These are phyloP conservation scores for Rattus rattus DNA, from an alignment of 2,113 vertebrate genomes.

Conservation along the genomic window DNA sequence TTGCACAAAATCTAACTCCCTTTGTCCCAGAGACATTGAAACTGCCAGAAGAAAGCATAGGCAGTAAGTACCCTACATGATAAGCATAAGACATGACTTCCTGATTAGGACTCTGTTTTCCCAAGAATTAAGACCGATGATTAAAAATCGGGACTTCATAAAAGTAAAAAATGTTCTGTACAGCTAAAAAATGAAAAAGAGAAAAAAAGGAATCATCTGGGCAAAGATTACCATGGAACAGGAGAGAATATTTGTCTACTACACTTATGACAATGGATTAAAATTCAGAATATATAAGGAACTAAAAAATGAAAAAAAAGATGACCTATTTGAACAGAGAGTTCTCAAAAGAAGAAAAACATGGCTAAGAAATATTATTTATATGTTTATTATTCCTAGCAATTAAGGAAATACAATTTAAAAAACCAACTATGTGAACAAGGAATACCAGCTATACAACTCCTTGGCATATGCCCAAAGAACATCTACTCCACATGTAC, in stretches of 20 bases:
- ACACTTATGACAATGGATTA: background rate
- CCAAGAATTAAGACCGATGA: background rate
- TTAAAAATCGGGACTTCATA: background rate
- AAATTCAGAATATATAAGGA: background rate
- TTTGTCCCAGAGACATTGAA: background rate
- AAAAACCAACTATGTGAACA: background rate
- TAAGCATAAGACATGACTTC: background rate
- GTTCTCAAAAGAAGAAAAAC: background rate
- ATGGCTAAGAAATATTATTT: background rate
- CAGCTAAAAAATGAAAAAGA: background rate
- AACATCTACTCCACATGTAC: background rate
- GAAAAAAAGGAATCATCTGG: background rate
- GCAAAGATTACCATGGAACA: background rate
- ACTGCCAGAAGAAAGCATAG: background rate
- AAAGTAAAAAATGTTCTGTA: background rate
- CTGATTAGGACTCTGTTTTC: background rate
- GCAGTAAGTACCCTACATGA: background rate
- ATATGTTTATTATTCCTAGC: background rate
- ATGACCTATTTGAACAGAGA: background rate
- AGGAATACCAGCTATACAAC: background rate
- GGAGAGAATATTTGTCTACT: background rate
- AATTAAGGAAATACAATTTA: background rate
- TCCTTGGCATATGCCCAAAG: background rate
- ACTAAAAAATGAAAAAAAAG: background rate
- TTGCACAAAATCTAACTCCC: background rate